A percentile compares a stretch with the other conserved stretches of the same genome.
phyloP scores from a whole-genome alignment of 2,113 vertebrate genomes.

The Bambusicola thoracicus region DNA sequence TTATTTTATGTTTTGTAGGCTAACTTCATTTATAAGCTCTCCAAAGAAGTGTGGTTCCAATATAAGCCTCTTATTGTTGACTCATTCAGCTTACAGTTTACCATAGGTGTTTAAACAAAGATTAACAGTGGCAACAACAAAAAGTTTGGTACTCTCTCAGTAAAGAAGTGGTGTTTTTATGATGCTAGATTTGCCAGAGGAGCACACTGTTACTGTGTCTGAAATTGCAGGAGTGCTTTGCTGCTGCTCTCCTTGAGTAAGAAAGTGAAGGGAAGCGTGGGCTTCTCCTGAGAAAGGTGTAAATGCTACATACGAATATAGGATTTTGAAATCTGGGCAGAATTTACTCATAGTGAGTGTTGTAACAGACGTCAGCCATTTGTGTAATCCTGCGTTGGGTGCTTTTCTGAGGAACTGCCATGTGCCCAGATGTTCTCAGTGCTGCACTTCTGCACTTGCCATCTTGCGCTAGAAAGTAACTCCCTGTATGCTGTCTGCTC shows the following conservation, averaged over 20 bases:
- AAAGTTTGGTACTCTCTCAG: not conserved
- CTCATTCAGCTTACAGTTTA: not conserved
- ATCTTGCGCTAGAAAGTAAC: not conserved
- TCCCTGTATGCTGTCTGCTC: not conserved
- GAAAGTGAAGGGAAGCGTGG: not conserved
- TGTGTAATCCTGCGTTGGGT: not conserved
- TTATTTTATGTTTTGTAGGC: not conserved
- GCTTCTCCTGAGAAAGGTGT: not conserved
- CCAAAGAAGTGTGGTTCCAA: not conserved
- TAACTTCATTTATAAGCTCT: not conserved
- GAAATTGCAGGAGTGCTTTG: not conserved
- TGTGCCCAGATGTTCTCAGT: not conserved
- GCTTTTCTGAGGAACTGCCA: not conserved
- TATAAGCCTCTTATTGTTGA: not conserved
- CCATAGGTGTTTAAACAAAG: not conserved
- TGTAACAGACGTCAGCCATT: not conserved
- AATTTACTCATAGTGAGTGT: not conserved
- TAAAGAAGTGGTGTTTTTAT: not conserved
- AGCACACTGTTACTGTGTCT: not conserved
- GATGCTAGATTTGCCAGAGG: not conserved
- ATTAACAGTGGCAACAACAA: not conserved
- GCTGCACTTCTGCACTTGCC: not conserved
- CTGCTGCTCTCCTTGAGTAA: not conserved
- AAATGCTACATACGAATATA: accelerated
- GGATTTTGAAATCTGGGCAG: not conserved